A percentile compares a stretch with the other conserved stretches of the same genome.
phyloP scores from a whole-genome alignment of 1,140 invertebrate species.

The Goniozus legneri region DNA sequence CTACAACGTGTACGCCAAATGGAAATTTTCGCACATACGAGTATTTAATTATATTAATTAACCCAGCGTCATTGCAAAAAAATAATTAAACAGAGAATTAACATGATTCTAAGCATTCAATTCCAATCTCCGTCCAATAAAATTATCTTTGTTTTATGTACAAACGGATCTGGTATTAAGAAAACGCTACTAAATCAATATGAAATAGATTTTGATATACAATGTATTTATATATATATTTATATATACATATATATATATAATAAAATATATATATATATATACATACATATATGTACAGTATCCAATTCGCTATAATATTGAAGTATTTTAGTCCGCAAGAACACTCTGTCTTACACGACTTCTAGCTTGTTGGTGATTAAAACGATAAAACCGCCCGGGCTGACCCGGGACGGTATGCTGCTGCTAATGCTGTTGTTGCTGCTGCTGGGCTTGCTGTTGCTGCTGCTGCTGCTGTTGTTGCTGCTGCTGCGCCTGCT shows the following conservation, averaged over 20 bases:
- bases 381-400: slow-evolving; percentile 38
- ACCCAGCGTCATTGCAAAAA: too few relatives aligned
- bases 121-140: too few relatives aligned
- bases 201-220: too few relatives aligned
- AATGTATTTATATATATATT: neutral
- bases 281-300: neutral
- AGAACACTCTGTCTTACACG: slow-evolving; percentile 25
- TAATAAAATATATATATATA: slow-evolving; percentile 9
- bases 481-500: slow-evolving; percentile 40
- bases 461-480: slow-evolving; percentile 30
- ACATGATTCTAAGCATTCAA: too few relatives aligned
- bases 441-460: slow-evolving; percentile 25
- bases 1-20: slow-evolving; percentile 35
- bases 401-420: slow-evolving; percentile 27
- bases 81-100: too few relatives aligned
- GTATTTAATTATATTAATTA: too few relatives aligned
- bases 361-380: slow-evolving; percentile 35
- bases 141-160: slow-evolving; percentile 14
- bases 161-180: too few relatives aligned
- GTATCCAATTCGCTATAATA: slow-evolving; percentile 15
- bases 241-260: neutral
- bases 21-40: too few relatives aligned
- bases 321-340: slow-evolving; percentile 24
- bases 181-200: too few relatives aligned
- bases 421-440: slow-evolving; percentile 37